Conservation (phyloP, 1,140 invertebrate genomes). For the Oncopodura yosiiana region DNA sequence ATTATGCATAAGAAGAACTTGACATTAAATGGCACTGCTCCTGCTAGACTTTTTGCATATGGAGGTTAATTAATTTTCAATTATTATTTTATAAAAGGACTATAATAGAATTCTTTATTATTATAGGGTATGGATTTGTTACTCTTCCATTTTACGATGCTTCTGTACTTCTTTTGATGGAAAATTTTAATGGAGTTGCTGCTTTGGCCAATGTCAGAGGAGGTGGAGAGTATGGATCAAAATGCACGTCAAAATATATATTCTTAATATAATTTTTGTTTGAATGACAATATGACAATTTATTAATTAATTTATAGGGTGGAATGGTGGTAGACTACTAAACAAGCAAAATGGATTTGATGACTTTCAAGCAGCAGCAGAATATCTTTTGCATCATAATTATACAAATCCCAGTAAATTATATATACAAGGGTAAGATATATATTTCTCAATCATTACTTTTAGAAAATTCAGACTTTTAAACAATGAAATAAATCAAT, state of each 20-base stretch:
- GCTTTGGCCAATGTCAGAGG: constrained; percentile 94
- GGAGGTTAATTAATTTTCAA: no score
- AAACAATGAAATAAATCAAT: no score
- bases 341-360: constrained; percentile 98
- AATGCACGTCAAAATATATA: no score
- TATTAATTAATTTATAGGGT: constrained; percentile 51
- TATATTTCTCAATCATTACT: no score
- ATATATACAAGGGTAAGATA: no score
- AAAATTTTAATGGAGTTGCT: constrained; percentile 77
- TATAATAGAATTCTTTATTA: constrained; percentile 4
- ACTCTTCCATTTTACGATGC: constrained; percentile 74
- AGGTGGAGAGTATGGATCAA: constrained; percentile 56
- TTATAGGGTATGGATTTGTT: no score
- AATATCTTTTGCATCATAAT: constrained; percentile 74
- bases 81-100: no score
- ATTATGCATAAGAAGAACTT: constrained; percentile 67
- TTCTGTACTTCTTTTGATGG: constrained; percentile 72
- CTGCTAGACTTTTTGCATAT: constrained; percentile 87
- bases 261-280: neutral
- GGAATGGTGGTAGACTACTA: constrained; percentile 70
- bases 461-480: no score
- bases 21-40: constrained; percentile 54
- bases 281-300: neutral
- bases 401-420: constrained; percentile 69
- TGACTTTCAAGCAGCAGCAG: constrained; percentile 85